phyloP scores from a whole-genome alignment of 53 echinoderm and acorn worm species.

The Stichopus horrens region DNA sequence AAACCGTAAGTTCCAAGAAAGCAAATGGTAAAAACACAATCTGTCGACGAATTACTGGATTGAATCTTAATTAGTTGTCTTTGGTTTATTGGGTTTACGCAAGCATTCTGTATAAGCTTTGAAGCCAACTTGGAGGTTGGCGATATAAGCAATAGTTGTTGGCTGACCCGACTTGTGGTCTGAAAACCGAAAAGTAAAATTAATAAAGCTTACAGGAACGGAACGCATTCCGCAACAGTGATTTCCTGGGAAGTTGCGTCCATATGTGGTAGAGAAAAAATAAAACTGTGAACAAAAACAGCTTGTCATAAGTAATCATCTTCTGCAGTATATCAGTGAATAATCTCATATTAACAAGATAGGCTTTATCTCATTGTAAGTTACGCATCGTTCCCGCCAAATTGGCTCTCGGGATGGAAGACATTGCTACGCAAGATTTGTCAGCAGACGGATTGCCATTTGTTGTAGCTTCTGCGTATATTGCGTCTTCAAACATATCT shows the following conservation, averaged over 20 bases:
- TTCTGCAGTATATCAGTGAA: constrained; percentile 34
- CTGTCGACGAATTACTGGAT: constrained; percentile 30
- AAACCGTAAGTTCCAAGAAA: background rate
- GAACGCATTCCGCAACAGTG: constrained; percentile 36
- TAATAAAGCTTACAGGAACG: constrained; percentile 3
- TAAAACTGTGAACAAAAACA: constrained; percentile 29
- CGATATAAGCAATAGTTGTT: background rate
- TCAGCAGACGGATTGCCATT: background rate
- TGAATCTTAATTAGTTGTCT: constrained; percentile 27
- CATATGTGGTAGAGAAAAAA: constrained; percentile 15
- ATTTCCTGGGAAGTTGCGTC: background rate
- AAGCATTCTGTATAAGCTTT: too few relatives aligned
- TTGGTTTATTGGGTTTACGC: background rate
- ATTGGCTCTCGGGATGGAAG: constrained; percentile 11
- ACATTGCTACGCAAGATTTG: constrained; percentile 28
- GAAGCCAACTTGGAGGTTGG: background rate
- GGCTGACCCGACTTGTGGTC: background rate
- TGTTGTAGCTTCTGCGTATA: background rate
- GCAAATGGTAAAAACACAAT: background rate
- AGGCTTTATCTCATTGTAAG: constrained; percentile 3
- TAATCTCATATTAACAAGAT: constrained; percentile 26
- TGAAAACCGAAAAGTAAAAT: background rate
- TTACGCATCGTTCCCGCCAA: constrained; percentile 34
- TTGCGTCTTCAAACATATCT: too few relatives aligned
- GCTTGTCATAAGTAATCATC: constrained; percentile 19